These are phyloP conservation scores for Acleris emargana DNA, from an alignment of 2,888 invertebrate genomes.

Conservation along the genomic window DNA sequence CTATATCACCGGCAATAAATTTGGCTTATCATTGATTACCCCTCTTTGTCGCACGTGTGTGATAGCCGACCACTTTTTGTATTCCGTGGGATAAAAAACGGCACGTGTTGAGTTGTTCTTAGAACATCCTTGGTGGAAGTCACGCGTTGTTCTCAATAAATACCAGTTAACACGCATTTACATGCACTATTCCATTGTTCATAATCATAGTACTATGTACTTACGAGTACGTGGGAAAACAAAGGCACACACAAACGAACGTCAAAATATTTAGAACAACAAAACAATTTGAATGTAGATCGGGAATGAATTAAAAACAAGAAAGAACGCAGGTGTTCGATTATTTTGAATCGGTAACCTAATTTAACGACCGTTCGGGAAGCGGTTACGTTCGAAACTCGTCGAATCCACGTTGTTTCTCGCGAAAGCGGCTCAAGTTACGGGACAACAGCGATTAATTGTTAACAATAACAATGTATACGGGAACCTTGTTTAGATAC, in stretches of 20 bases:
- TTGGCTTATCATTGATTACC: too few species aligned
- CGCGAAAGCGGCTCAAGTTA: conserved; percentile 12
- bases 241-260: conserved; percentile 12
- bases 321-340: not conserved
- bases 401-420: conserved; percentile 18
- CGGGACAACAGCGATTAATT: conserved; percentile 2
- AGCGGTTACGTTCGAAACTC: conserved; percentile 22
- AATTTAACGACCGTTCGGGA: conserved; percentile 25
- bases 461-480: too few species aligned
- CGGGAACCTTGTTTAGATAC: too few species aligned
- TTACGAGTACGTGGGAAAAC: conserved; percentile 20
- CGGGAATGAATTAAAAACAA: conserved; percentile 7
- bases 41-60: too few species aligned
- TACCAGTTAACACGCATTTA: not conserved
- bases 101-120: too few species aligned
- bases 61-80: too few species aligned
- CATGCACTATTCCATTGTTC: conserved; percentile 16
- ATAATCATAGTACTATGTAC: not conserved
- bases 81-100: too few species aligned
- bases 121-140: conserved; percentile 1
- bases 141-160: conserved; percentile 11
- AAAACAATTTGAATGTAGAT: not conserved
- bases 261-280: conserved; percentile 10
- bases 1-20: too few species aligned
- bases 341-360: conserved; percentile 30